Conservation (phyloP, 1,140 invertebrate species). For the Lanistes nyassanus region DNA sequence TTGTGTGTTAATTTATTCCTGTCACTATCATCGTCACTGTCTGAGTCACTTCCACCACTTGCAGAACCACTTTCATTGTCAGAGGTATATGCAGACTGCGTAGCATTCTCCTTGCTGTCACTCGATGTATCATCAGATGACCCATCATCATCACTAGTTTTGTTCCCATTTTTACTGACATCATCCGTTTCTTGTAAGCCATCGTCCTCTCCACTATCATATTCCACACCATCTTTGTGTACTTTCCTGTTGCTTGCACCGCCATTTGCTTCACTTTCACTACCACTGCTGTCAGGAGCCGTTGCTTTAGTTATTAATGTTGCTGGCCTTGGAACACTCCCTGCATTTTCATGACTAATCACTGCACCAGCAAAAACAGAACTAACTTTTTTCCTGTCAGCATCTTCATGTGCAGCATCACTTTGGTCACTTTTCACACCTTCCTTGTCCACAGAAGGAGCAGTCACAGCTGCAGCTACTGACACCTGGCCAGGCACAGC, state of each 20-base stretch:
- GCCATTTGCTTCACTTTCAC: background rate
- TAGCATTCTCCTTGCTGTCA: background rate
- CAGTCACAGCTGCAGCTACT: background rate
- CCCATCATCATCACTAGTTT: slow-evolving; percentile 21
- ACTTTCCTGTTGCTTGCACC: background rate
- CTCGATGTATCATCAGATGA: background rate
- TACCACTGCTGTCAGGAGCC: background rate
- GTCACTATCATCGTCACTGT: background rate
- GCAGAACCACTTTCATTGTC: background rate
- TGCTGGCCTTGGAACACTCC: background rate
- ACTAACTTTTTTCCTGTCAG: background rate
- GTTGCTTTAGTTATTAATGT: too few species aligned
- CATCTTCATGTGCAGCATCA: slow-evolving; percentile 12
- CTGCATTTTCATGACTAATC: background rate
- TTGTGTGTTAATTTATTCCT: slow-evolving; percentile 7
- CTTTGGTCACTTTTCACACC: background rate
- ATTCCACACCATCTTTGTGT: background rate
- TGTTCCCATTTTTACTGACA: background rate
- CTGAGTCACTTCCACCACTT: background rate
- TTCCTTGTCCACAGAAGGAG: slow-evolving; percentile 10
- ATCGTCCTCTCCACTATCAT: background rate
- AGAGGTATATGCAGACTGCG: background rate
- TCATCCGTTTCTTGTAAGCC: background rate
- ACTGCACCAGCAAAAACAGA: background rate
- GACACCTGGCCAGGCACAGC: slow-evolving; percentile 2